Base-by-base conservation (phyloP, 2,888 invertebrate species). In the Dioctria linearis region DNA sequence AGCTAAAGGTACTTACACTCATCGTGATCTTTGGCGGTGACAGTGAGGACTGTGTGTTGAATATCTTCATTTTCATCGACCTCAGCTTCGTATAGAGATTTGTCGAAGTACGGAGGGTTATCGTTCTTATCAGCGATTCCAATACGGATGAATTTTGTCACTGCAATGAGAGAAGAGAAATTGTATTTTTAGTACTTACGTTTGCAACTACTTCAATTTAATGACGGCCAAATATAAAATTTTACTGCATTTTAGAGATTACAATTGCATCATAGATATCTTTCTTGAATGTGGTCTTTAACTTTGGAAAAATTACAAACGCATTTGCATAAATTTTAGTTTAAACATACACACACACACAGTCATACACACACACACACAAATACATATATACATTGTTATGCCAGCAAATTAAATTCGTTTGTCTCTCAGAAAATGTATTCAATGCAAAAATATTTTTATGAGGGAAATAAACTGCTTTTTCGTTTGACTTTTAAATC, bases 71-170 rank as follows among this genome's bases (percentile, higher is more conserved):
- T 98, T 90, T 98, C 98, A 90, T 98, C 97, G 87, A 98, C 98
- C 90, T 97, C 97, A 86, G 98, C 98, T 90, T 97, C 96, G 90
- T 98, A 98, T 86, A 97, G 92, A 87, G 95, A 95, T 91, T 98
- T 98, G 92, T 97, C 97, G 91, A 99, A 99, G 90, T 96, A 96
- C 83, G 99, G 99, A 83, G 98, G 97, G 91, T 99, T 99, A 93
- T 99, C 99, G 94, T 99, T 99, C 92, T 98, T 98, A 91, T 99
- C 99, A 86, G 97, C 97, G 88, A 99, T 98, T 86, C 96, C 97
- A 90, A 98, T 98, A 86, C 98, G 97, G 90, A 98, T 98, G 91
- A 97, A 98, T 91, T 98, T 98, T 85, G 97, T 98, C 90, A 98
- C 98, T 98, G 93, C n/a, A 93, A 93, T 86, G 84, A 84, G 82